Base-by-base conservation (phyloP, 2,797 vertebrate genomes). In the Coranthus polyacanthus region DNA sequence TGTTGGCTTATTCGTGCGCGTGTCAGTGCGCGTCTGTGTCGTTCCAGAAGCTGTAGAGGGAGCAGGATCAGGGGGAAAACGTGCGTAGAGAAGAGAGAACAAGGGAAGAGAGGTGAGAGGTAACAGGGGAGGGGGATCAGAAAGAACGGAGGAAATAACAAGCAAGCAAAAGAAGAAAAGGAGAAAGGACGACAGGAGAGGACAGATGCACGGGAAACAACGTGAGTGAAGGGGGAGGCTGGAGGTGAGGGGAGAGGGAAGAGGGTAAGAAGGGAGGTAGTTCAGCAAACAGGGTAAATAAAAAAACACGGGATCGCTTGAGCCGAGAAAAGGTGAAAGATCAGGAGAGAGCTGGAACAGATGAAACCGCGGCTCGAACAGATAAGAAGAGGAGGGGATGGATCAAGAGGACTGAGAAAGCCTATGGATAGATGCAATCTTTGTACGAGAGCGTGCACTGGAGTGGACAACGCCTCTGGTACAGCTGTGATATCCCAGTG, bases 381-480 rank as follows among this genome's bases (percentile, higher is more conserved):
- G 85, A 83, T 85, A 87, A 83, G 69, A 36, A 47, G 16, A 60
- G 50, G 46, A 78, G 39, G 55, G 44, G 66, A 60, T 26, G 72
- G 82, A 81, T 79, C 75, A 69, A 56, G 43, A 49, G 58, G 66
- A 37, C 55, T 58, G 72, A 77, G 60, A 67, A 58, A 57, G 72
- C 67, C 75, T 24, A 59, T 45, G 58, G 75, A 71, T 67, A 84
- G 74, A 87, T 87, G 72, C 80, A 79, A 87, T 88, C 83, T 76
- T 17, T 41, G 75, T 29, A 37, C 18, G 29, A 81, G 79, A 67
- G 59, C 72, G 39, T 72, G 61, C 68, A 83, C 72, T 81, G 24
- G 44, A 83, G 79, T 70, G 84, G 87, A 82, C 81, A 80, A 79
- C 83, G 86, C 82, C 65, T 67, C 60, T 34, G 41, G 52, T 61